A percentile compares a stretch with the other conserved stretches of the same genome.
Evolutionary conservation across 2,888 invertebrate species (phyloP).

Genomic region (Acronicta psi): DNA sequence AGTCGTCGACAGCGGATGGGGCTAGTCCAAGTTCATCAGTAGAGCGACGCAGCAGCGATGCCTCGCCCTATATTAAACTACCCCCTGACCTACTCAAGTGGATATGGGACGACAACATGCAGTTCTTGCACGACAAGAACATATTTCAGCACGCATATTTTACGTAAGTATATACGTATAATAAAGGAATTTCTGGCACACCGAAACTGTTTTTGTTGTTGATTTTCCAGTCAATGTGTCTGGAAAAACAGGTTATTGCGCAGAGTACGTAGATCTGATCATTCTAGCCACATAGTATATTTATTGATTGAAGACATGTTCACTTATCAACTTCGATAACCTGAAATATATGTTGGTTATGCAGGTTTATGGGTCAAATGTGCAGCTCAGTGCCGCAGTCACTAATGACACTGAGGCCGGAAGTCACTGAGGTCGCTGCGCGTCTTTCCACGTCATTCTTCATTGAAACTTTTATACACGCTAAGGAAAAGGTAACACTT

Average conservation of each 20-base stretch:
- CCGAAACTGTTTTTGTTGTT: too few species aligned
- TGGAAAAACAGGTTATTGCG: too few species aligned
- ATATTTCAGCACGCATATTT: constrained; percentile 99
- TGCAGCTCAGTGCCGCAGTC: constrained; percentile 98
- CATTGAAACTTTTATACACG: constrained; percentile 98
- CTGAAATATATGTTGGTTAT: constrained; percentile 23
- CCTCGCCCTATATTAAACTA: constrained; percentile 87
- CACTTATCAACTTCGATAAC: too few species aligned
- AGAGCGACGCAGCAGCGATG: constrained; percentile 68
- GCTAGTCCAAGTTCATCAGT: constrained; percentile 64
- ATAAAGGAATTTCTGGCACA: too few species aligned
- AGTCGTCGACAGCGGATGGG: constrained; percentile 80
- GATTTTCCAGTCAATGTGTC: too few species aligned
- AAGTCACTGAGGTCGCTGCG: constrained; percentile 95
- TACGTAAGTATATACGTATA: constrained; percentile 91
- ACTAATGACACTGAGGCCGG: constrained; percentile 92
- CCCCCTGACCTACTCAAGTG: constrained; percentile 96
- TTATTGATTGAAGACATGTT: too few species aligned
- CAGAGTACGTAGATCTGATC: too few species aligned
- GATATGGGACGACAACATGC: constrained; percentile 99
- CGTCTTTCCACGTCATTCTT: constrained; percentile 97
- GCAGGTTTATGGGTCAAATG: constrained; percentile 98
- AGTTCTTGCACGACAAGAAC: constrained; percentile 97
- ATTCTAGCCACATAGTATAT: too few species aligned
- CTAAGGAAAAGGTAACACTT: constrained; percentile 95